Evolutionary conservation across 2,888 invertebrate species (phyloP).

Genomic region (Trachelus troglodyta): DNA sequence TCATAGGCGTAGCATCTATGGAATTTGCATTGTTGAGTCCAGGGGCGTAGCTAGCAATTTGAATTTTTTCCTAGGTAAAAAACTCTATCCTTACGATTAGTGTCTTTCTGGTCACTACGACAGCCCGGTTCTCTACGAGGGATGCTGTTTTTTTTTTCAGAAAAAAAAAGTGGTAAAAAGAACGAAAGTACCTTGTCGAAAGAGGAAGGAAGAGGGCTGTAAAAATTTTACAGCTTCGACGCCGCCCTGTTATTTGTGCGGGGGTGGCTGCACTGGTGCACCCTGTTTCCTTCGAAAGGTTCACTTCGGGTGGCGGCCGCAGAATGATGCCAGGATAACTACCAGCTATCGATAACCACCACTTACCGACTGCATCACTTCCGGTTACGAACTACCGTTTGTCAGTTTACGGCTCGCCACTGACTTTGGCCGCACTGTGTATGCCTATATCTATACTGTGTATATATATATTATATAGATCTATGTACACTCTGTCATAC

Average conservation of each 20-base stretch:
- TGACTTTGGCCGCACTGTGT: slow-evolving; percentile 27
- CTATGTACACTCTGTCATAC: too few species aligned
- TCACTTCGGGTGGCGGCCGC: slow-evolving; percentile 39
- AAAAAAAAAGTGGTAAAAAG: background rate
- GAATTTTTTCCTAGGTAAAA: background rate
- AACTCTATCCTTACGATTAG: background rate
- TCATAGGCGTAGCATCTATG: background rate
- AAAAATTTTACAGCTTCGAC: slow-evolving; percentile 8
- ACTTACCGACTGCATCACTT: slow-evolving; percentile 59
- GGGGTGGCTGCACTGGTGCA: slow-evolving; percentile 42
- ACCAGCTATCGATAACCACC: slow-evolving; percentile 57
- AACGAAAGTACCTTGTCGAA: background rate
- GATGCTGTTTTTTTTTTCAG: background rate
- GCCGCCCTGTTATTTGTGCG: slow-evolving; percentile 45
- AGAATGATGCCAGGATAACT: slow-evolving; percentile 31
- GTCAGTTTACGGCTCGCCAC: slow-evolving; percentile 53
- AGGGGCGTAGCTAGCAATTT: background rate
- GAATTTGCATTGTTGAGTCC: background rate
- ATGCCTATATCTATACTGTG: background rate
- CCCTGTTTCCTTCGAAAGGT: slow-evolving; percentile 29
- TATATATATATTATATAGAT: background rate
- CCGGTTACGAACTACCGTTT: slow-evolving; percentile 58
- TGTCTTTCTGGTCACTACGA: background rate
- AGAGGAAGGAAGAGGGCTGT: slow-evolving; percentile 12
- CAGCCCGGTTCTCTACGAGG: background rate